Evolutionary conservation across 1,140 invertebrate genomes (phyloP).

Genomic region (Marisa cornuarietis): DNA sequence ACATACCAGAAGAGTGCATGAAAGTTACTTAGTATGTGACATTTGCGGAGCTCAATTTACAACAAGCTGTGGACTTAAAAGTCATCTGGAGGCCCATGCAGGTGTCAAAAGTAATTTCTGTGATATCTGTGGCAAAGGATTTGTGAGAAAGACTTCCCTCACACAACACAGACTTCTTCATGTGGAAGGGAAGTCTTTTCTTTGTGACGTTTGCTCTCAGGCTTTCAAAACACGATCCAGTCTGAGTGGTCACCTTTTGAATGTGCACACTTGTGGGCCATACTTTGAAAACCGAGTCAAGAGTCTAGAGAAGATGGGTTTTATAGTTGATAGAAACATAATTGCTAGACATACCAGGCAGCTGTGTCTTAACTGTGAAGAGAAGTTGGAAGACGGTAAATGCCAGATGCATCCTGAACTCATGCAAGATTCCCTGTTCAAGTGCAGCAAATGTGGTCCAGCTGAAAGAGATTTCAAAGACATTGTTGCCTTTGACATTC

Average conservation of each 20-base stretch:
- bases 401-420: background rate
- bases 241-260: constrained; percentile 3
- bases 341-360: background rate
- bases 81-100: background rate
- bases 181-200: background rate
- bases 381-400: background rate
- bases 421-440: background rate
- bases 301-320: constrained; percentile 1
- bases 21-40: background rate
- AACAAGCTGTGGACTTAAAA: background rate
- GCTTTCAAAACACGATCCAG: constrained; percentile 3
- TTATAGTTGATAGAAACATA: background rate
- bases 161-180: background rate
- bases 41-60: background rate
- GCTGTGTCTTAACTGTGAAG: background rate
- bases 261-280: background rate
- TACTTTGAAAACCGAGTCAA: constrained; percentile 8
- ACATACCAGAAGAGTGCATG: background rate
- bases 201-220: constrained; percentile 3
- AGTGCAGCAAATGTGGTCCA: background rate
- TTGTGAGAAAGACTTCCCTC: constrained; percentile 8
- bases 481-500: background rate
- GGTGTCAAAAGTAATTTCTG: constrained; percentile 5
- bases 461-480: constrained; percentile 6
- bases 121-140: background rate